Evolutionary conservation across 2,113 vertebrate genomes (phyloP).

Genomic region (Polypterus bichir): DNA sequence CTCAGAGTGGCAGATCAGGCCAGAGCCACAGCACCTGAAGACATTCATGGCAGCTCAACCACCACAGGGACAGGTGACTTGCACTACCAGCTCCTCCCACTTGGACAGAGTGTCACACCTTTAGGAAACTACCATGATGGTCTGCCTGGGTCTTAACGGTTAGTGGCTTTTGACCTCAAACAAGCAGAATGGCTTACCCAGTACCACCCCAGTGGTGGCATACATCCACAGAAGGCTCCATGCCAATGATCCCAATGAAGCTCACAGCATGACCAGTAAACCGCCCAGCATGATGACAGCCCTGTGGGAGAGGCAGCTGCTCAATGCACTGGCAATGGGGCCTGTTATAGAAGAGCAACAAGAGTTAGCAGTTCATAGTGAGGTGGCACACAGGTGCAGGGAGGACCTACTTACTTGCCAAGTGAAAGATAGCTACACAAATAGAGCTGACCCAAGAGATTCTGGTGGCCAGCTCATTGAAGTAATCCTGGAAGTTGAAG

Average conservation of each 20-base stretch:
- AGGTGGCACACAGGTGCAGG: background rate
- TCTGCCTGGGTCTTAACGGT: too few species aligned
- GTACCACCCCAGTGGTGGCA: constrained; percentile 36
- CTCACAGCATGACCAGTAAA: constrained; percentile 25
- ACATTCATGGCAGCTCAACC: too few species aligned
- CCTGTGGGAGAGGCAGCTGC: constrained; percentile 31
- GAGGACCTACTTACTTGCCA: constrained; percentile 38
- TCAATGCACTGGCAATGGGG: constrained; percentile 36
- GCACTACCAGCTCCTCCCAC: too few species aligned
- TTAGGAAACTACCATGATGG: too few species aligned
- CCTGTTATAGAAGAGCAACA: constrained; percentile 22
- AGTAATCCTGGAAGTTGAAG: constrained; percentile 53
- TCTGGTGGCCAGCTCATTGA: constrained; percentile 45
- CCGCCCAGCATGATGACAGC: constrained; percentile 34
- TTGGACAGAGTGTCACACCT: too few species aligned
- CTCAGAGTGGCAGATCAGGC: too few species aligned
- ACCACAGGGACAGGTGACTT: too few species aligned
- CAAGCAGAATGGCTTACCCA: constrained; percentile 26
- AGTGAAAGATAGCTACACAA: constrained; percentile 48
- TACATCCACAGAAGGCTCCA: constrained; percentile 40
- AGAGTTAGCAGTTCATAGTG: background rate
- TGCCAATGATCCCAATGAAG: constrained; percentile 37
- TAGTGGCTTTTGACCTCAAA: too few species aligned
- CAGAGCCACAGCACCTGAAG: too few species aligned
- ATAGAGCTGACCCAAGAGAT: constrained; percentile 57